Evolutionary conservation across 2,888 invertebrate genomes (phyloP), one percentile per base, ranked within the genome.

Genomic region (Scaptodrosophila latifasciaeformis): DNA sequence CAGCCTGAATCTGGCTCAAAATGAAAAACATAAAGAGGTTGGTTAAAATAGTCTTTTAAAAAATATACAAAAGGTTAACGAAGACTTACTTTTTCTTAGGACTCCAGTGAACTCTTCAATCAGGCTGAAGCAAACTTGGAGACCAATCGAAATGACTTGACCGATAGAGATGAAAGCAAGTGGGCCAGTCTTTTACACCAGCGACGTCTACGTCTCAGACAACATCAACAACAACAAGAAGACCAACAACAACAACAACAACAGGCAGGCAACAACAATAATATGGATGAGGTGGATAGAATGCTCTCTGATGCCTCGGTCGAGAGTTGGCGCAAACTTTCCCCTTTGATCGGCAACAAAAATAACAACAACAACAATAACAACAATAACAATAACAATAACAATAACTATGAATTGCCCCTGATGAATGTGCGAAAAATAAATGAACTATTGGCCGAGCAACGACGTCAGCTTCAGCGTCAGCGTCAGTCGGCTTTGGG

Each of bases 401-500:
- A 34, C 34, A 34, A 34, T n/a, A n/a, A n/a, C n/a, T 24, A 24
- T 7, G 24, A 24, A 18, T 29, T 65, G 19, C 51, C 53, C 3
- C 30, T 55, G 13, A 21, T 27, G 5, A 9, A 9, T 9, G 5
- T 27, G 27, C 31, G 31, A n/a, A 31, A n/a, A n/a, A 4, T 31
- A 75, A 75, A 43, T 71, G 69, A 67, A 30, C 53, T 72, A 47
- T 49, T 71, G 51, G 24, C 24, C 24, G 24, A 24, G 3, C 62
- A 68, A 54, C 71, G 67, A 51, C 71, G 76, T 12, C 51, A 61
- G 34, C 43, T 52, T 49, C 24, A 40, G 39, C 65, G 46, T 2
- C 48, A 19, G 13, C 12, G 58, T 10, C 69, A 72, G 7, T 66
- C 57, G 6, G 75, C 68, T 50, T 54, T 72, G 71, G 71, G 67